phyloP scores from a whole-genome alignment of 2,113 vertebrate species.

The Archilochus colubris region DNA sequence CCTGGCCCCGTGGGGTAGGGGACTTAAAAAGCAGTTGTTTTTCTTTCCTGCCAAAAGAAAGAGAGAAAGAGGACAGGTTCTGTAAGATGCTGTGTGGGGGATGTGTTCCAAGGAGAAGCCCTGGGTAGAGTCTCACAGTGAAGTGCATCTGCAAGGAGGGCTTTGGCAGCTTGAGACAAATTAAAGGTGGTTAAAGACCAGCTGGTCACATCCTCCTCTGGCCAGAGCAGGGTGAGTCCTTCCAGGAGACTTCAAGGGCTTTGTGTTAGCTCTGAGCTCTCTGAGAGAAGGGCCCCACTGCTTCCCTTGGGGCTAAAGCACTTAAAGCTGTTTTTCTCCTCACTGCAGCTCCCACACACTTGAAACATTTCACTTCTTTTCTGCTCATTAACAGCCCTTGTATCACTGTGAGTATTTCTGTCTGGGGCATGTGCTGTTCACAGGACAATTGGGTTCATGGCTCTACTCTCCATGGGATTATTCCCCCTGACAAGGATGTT shows the following conservation, averaged over 20 bases:
- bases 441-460: neutral
- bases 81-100: neutral
- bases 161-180: neutral
- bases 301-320: neutral
- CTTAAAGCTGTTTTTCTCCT: neutral
- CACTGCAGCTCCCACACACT: accelerated
- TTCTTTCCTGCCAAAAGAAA: slow-evolving; percentile 77
- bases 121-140: neutral
- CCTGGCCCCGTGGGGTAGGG: slow-evolving; percentile 52
- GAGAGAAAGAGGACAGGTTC: slow-evolving; percentile 45
- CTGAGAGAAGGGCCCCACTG: neutral
- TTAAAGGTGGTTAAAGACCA: slow-evolving; percentile 29
- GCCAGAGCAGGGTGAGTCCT: slow-evolving; percentile 16
- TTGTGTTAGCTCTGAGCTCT: neutral
- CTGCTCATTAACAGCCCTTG: neutral
- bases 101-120: neutral
- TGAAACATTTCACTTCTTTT: neutral
- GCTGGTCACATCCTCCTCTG: neutral
- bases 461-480: neutral
- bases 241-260: slow-evolving; percentile 41
- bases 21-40: slow-evolving; percentile 61
- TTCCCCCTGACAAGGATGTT: neutral
- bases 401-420: neutral
- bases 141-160: slow-evolving; percentile 23
- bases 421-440: neutral